phyloP scores from a whole-genome alignment of 2,113 vertebrate species.

The Oplegnathus fasciatus region DNA sequence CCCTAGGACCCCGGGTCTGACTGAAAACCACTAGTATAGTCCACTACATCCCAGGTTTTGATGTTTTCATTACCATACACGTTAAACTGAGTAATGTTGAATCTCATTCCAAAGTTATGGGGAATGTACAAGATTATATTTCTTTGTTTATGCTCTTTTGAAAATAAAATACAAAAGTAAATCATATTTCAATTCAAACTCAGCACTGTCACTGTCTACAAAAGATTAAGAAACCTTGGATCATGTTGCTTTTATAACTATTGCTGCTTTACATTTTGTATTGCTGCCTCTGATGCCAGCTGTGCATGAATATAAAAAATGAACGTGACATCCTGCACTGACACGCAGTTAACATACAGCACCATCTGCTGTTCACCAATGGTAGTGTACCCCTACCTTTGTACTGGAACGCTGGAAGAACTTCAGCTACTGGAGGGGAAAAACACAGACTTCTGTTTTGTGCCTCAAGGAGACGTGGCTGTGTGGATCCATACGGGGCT shows the following conservation, averaged over 20 bases:
- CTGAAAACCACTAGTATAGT: no score
- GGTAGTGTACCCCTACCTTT: background rate
- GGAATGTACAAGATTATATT: background rate
- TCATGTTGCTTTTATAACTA: no score
- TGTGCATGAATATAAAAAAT: background rate
- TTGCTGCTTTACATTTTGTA: no score
- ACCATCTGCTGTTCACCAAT: constrained; percentile 40
- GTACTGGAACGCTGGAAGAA: background rate
- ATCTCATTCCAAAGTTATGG: background rate
- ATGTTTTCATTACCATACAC: background rate
- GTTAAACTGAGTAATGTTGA: background rate
- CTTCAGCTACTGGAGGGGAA: background rate
- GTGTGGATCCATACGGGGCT: background rate
- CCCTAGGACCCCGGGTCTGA: no score
- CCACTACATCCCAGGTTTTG: no score
- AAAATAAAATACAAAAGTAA: background rate
- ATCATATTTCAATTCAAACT: background rate
- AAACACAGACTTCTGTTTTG: no score
- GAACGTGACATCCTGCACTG: background rate
- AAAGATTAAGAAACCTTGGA: background rate
- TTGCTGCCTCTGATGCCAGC: background rate
- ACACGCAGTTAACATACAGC: background rate
- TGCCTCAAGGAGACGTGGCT: background rate
- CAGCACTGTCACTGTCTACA: background rate
- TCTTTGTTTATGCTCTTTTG: background rate